Conservation (phyloP, 2,797 vertebrate species). For the Microctenopoma steveboyesi region DNA sequence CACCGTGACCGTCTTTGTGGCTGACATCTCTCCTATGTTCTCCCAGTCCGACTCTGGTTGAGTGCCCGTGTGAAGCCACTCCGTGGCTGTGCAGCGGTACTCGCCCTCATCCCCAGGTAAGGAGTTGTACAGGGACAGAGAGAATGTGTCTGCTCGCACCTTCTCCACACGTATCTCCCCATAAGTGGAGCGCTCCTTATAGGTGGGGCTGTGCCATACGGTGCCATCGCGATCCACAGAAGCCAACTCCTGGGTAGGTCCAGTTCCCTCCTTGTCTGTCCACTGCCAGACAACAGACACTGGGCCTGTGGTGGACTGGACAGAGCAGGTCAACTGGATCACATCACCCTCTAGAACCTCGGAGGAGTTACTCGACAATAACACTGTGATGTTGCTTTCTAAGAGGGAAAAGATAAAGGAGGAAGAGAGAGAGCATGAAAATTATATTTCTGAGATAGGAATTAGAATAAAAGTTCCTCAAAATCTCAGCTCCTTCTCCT, state of each 20-base stretch:
- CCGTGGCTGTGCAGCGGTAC: conserved; percentile 84
- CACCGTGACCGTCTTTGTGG: conserved; percentile 84
- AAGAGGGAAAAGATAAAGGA: conserved; percentile 11
- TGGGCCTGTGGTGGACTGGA: conserved; percentile 83
- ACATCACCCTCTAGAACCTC: conserved; percentile 90
- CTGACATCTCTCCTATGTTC: conserved; percentile 88
- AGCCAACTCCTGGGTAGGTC: conserved; percentile 85
- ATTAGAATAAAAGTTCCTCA: conserved; percentile 18
- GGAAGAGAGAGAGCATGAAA: neutral
- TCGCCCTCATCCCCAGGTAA: conserved; percentile 78
- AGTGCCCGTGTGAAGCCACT: conserved; percentile 78
- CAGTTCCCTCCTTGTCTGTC: conserved; percentile 83
- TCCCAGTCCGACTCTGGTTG: conserved; percentile 89
- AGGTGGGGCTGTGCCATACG: conserved; percentile 73
- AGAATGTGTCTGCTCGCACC: conserved; percentile 72
- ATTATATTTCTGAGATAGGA: neutral
- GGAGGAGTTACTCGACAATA: conserved; percentile 89
- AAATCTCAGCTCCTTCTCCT: conserved; percentile 2
- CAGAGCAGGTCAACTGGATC: conserved; percentile 88
- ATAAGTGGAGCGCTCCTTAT: conserved; percentile 62
- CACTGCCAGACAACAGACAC: conserved; percentile 92
- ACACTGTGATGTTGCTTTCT: conserved; percentile 95
- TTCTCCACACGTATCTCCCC: conserved; percentile 82
- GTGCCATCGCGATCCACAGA: conserved; percentile 87
- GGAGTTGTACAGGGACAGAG: conserved; percentile 82